Evolutionary conservation across 2,797 vertebrate species (phyloP).

Genomic region (Cyprinodon diabolis): DNA sequence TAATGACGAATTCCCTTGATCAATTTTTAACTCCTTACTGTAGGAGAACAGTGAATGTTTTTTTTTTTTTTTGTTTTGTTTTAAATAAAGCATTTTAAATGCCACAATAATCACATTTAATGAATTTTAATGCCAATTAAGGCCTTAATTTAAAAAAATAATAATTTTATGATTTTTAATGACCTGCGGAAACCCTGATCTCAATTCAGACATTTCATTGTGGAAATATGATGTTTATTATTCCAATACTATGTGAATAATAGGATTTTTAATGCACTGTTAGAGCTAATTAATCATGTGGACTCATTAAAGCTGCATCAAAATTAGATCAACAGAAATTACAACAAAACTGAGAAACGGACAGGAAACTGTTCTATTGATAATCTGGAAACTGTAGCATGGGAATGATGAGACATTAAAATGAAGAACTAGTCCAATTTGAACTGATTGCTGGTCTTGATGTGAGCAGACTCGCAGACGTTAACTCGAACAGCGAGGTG

Average conservation of each 20-base stretch:
- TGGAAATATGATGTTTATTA: too few relatives aligned
- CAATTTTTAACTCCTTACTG: too few relatives aligned
- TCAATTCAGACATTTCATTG: too few relatives aligned
- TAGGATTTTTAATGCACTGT: neutral
- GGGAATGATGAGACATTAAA: neutral
- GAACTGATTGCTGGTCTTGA: neutral
- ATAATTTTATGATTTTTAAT: too few relatives aligned
- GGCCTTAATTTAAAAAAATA: too few relatives aligned
- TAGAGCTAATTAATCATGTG: neutral
- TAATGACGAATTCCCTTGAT: too few relatives aligned
- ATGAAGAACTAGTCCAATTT: neutral
- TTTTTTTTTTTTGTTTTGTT: too few relatives aligned
- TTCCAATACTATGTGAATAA: neutral
- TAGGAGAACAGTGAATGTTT: too few relatives aligned
- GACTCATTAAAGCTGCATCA: neutral
- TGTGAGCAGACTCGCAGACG: slow-evolving; percentile 17
- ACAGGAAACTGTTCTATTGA: neutral
- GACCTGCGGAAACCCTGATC: too few relatives aligned
- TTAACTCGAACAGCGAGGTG: slow-evolving; percentile 48
- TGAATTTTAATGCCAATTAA: too few relatives aligned
- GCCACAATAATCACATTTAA: too few relatives aligned
- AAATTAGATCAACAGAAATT: neutral
- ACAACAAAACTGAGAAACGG: neutral
- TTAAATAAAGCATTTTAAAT: too few relatives aligned
- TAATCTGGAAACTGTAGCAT: neutral